Conservation (phyloP, 2,113 vertebrate species). For the Dasyurus viverrinus region DNA sequence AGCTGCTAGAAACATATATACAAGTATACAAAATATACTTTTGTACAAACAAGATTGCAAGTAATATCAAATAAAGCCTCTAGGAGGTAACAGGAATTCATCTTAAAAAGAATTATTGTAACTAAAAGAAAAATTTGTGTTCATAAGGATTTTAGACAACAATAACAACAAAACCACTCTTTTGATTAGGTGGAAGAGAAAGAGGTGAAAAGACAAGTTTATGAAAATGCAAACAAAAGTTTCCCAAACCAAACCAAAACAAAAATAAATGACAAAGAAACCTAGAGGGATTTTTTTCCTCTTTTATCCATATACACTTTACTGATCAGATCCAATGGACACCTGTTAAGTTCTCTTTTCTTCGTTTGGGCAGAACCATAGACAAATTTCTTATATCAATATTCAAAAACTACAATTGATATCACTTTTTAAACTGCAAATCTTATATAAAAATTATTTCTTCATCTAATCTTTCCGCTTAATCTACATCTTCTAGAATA, state of each 20-base stretch:
- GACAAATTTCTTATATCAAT: background rate
- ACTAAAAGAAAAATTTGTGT: constrained; percentile 31
- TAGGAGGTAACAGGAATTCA: constrained; percentile 28
- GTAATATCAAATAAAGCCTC: constrained; percentile 23
- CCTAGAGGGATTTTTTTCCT: background rate
- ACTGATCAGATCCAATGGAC: background rate
- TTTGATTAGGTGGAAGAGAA: constrained; percentile 16
- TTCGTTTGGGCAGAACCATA: background rate
- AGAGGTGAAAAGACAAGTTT: constrained; percentile 33
- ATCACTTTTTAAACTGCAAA: background rate
- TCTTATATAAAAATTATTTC: background rate
- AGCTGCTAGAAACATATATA: constrained; percentile 34
- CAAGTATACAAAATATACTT: background rate
- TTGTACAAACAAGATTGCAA: too few species aligned
- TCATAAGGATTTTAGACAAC: constrained; percentile 24
- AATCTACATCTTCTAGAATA: background rate
- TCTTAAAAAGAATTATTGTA: constrained; percentile 37
- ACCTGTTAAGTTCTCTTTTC: background rate
- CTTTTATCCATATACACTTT: background rate
- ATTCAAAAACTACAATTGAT: background rate
- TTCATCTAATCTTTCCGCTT: background rate
- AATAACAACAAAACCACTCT: constrained; percentile 23
- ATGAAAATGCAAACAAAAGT: background rate
- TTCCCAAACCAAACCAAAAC: background rate
- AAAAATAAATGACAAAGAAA: background rate